phyloP scores from a whole-genome alignment of 2,888 invertebrate genomes.

The Drosophila bunnanda region DNA sequence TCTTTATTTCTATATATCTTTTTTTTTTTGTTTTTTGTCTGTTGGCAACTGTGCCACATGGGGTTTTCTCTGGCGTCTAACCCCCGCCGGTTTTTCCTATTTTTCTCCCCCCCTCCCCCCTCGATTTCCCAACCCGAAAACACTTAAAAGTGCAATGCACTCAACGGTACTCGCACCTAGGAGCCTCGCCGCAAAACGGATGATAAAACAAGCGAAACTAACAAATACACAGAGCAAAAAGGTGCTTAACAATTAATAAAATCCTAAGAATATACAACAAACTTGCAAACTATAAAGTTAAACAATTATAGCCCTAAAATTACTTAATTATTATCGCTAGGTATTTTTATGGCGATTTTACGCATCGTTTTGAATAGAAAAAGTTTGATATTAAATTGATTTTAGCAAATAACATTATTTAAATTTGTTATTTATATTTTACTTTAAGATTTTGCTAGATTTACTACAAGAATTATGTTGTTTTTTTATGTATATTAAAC shows the following conservation, averaged over 20 bases:
- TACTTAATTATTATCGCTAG: no score
- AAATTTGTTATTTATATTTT: no score
- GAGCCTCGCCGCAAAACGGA: conserved; percentile 57
- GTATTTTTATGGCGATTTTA: no score
- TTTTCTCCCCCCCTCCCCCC: conserved; percentile 19
- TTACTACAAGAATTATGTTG: not conserved
- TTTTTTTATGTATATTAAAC: not conserved
- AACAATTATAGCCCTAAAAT: no score
- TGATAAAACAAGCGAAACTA: conserved; percentile 62
- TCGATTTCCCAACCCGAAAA: conserved; percentile 28
- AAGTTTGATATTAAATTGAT: no score
- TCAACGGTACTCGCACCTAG: conserved; percentile 59
- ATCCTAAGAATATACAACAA: no score
- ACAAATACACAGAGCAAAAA: conserved; percentile 21
- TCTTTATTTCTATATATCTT: not conserved
- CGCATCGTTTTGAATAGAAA: no score
- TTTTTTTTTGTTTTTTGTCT: conserved; percentile 22
- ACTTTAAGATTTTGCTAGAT: no score
- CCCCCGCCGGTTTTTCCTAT: conserved; percentile 15
- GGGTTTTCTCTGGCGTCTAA: conserved; percentile 41
- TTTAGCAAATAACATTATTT: no score
- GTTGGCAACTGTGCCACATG: conserved; percentile 66
- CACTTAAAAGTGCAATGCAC: conserved; percentile 72
- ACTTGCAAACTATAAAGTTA: no score
- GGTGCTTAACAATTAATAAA: not conserved